Percentiles rank a stretch among this genome's conserved stretches.
Evolutionary conservation across 1,140 invertebrate species (phyloP).

Genomic region (Trachymyrmex cornetzi): DNA sequence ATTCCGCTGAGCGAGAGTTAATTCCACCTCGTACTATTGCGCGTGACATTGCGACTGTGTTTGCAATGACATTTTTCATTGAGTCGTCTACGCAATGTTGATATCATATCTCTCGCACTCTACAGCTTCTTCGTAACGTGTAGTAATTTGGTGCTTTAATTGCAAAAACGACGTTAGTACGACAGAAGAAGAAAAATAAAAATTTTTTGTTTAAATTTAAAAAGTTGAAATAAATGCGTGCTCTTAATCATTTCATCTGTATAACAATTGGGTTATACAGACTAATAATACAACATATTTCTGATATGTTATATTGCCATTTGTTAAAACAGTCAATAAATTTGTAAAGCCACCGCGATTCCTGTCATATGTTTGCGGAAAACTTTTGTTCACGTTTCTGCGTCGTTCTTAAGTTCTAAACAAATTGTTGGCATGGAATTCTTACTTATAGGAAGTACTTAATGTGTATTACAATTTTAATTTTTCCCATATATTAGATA

Average conservation of each 20-base stretch:
- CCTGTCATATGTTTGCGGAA: background rate
- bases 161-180: background rate
- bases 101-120: background rate
- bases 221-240: background rate
- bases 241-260: background rate
- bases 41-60: background rate
- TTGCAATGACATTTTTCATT: background rate
- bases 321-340: background rate
- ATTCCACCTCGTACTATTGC: background rate
- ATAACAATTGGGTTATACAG: background rate
- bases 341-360: background rate
- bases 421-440: background rate
- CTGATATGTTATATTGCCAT: background rate
- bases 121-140: background rate
- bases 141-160: slow-evolving; percentile 8
- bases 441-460: background rate
- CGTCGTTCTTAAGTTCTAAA: background rate
- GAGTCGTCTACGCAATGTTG: background rate
- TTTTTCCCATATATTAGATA: background rate
- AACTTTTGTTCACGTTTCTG: background rate
- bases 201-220: background rate
- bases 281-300: too few species aligned
- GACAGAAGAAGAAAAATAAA: background rate
- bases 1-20: background rate
- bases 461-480: background rate